Evolutionary conservation across 2,113 vertebrate species (phyloP).

Genomic region (Marmota flaviventris): DNA sequence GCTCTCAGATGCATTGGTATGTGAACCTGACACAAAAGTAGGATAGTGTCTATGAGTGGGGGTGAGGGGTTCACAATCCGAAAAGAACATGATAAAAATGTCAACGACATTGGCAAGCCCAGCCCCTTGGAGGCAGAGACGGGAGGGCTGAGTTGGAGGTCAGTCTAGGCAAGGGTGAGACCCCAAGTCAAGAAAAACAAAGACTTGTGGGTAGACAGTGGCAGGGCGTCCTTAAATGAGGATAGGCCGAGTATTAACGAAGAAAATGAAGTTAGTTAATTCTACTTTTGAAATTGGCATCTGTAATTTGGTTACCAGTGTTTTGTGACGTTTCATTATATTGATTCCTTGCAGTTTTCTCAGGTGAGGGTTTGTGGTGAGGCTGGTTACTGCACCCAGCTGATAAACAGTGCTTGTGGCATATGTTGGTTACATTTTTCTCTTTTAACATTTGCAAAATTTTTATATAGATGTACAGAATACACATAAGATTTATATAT

Average conservation of each 20-base stretch:
- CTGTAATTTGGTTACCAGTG: neutral
- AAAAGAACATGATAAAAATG: too few relatives aligned
- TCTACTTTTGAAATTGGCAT: neutral
- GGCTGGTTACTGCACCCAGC: too few relatives aligned
- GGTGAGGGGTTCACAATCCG: too few relatives aligned
- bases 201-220: too few relatives aligned
- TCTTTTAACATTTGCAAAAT: constrained; percentile 50
- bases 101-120: too few relatives aligned
- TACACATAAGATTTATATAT: neutral
- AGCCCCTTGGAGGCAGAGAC: too few relatives aligned
- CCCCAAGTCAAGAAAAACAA: too few relatives aligned
- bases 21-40: neutral
- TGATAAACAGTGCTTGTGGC: neutral
- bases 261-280: neutral
- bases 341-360: neutral
- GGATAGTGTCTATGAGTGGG: too few relatives aligned
- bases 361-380: too few relatives aligned
- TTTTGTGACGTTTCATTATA: neutral
- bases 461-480: neutral
- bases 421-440: neutral
- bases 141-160: too few relatives aligned
- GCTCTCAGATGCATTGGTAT: neutral
- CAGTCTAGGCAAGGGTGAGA: too few relatives aligned
- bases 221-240: neutral
- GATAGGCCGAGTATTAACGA: neutral